A percentile compares a stretch with the other conserved stretches of the same genome.
These are phyloP conservation scores for Megalops atlanticus DNA, from an alignment of 2,113 vertebrate species.

Conservation along the genomic window DNA sequence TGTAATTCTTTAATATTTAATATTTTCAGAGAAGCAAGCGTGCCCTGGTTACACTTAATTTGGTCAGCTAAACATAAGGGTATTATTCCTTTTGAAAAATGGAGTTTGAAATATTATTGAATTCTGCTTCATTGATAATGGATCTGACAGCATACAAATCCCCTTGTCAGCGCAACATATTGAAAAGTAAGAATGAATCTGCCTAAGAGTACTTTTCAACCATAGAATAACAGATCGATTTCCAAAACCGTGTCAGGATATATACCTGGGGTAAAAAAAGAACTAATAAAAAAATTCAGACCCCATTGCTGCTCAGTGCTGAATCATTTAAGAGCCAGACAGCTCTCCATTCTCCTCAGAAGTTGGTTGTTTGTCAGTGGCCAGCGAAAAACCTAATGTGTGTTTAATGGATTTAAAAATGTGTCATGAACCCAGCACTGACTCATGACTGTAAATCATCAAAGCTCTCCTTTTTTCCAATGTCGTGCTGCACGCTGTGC, in stretches of 20 bases:
- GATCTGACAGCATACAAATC: not conserved
- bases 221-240: not conserved
- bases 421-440: not conserved
- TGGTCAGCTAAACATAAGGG: not conserved
- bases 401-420: not conserved
- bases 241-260: not conserved
- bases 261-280: not conserved
- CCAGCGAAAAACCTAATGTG: not conserved
- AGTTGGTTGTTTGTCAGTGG: not conserved
- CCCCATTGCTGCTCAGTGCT: not conserved
- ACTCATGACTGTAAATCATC: not conserved
- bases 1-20: not conserved
- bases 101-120: not conserved
- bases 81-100: not conserved
- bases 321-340: not conserved
- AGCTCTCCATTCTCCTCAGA: too few relatives aligned
- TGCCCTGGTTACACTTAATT: slow-evolving; percentile 6
- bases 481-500: too few relatives aligned
- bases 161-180: not conserved
- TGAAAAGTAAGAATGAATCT: not conserved
- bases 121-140: not conserved
- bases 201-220: not conserved
- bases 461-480: not conserved
- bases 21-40: not conserved
- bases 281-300: not conserved